Evolutionary conservation across 2,797 vertebrate genomes (phyloP).

Genomic region (Ambastaia sidthimunki): DNA sequence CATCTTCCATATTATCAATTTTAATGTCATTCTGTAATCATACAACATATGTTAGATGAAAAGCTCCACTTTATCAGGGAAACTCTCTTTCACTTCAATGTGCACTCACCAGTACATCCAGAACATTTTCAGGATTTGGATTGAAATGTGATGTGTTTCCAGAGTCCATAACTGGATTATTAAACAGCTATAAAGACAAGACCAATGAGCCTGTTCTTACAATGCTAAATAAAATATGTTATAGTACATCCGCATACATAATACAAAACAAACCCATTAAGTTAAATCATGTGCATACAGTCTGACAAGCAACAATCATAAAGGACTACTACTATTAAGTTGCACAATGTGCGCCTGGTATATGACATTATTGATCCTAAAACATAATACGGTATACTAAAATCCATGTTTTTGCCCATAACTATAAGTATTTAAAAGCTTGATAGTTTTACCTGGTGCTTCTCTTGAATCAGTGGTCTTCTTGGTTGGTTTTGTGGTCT

Average conservation of each 20-base stretch:
- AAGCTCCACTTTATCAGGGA: background rate
- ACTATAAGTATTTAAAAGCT: background rate
- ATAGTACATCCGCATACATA: too few relatives aligned
- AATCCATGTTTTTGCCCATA: too few relatives aligned
- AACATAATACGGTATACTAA: too few relatives aligned
- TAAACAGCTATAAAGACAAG: constrained; percentile 55
- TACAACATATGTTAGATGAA: constrained; percentile 1
- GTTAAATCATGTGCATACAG: too few relatives aligned
- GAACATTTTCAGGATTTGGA: constrained; percentile 58
- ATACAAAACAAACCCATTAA: too few relatives aligned
- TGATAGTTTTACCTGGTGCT: constrained; percentile 56
- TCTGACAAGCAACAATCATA: too few relatives aligned
- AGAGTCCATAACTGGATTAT: constrained; percentile 47
- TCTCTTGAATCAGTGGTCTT: background rate
- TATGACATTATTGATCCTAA: too few relatives aligned
- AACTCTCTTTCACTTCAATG: background rate
- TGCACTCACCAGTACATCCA: constrained; percentile 75
- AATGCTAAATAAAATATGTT: background rate
- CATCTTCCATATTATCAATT: constrained; percentile 79
- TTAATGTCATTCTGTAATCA: constrained; percentile 73
- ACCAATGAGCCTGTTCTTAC: background rate
- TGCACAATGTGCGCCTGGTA: too few relatives aligned
- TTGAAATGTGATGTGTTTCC: constrained; percentile 38
- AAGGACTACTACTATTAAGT: too few relatives aligned
- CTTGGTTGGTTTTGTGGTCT: constrained; percentile 7